These are phyloP conservation scores for Euplagia quadripunctaria DNA, from an alignment of 2,888 invertebrate genomes.

Conservation along the genomic window DNA sequence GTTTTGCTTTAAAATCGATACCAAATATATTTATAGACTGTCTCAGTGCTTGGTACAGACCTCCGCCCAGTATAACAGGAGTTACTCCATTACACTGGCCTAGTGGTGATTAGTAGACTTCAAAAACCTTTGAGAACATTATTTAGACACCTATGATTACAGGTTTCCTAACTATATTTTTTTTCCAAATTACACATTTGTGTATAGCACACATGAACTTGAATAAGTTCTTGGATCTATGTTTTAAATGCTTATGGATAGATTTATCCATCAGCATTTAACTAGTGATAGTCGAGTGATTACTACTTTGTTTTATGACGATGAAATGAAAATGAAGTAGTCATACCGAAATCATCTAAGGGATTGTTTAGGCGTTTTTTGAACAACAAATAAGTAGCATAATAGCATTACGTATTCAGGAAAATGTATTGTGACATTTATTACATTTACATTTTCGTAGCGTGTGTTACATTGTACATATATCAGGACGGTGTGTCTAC, in stretches of 20 bases:
- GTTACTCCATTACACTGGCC: not conserved
- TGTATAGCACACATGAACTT: too few species aligned
- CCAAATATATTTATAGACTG: not conserved
- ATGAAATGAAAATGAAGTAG: too few species aligned
- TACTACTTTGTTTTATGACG: too few species aligned
- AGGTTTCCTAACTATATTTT: not conserved
- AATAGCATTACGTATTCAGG: slow-evolving; percentile 39
- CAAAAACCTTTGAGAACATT: not conserved
- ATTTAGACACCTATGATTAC: not conserved
- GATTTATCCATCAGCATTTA: too few species aligned
- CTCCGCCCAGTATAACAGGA: not conserved
- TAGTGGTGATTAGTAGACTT: not conserved
- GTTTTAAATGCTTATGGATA: too few species aligned
- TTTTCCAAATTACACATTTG: too few species aligned
- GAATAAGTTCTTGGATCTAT: too few species aligned
- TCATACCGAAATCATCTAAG: too few species aligned
- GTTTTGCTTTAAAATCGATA: not conserved
- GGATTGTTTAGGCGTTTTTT: not conserved
- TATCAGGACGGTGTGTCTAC: slow-evolving; percentile 40
- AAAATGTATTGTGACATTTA: slow-evolving; percentile 45
- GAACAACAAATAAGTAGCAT: slow-evolving; percentile 33
- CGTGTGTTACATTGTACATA: slow-evolving; percentile 44
- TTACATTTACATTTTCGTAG: slow-evolving; percentile 50
- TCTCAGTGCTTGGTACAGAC: not conserved
- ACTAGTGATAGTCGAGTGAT: too few species aligned